Percentiles rank a stretch among this genome's conserved stretches.
phyloP scores from a whole-genome alignment of 2,888 invertebrate species.

The Yponomeuta plumbellus region DNA sequence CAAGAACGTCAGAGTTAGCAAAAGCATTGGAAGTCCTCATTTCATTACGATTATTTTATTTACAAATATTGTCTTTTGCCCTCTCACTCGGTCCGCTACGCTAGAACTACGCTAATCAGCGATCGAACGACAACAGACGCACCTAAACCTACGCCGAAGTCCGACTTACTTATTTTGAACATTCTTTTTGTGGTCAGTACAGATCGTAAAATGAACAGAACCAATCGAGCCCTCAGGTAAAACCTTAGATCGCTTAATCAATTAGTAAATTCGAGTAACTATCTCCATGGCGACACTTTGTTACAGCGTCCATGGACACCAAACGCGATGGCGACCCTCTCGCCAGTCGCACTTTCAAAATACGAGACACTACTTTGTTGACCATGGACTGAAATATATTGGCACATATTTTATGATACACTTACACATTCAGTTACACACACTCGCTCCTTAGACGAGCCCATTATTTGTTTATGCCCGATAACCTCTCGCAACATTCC shows the following conservation, averaged over 20 bases:
- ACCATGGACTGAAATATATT: constrained; percentile 13
- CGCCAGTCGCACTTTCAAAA: constrained; percentile 1
- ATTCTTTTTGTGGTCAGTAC: constrained; percentile 56
- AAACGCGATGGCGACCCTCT: background rate
- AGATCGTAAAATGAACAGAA: constrained; percentile 54
- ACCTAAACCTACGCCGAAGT: constrained; percentile 43
- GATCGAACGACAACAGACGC: constrained; percentile 8
- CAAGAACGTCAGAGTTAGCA: background rate
- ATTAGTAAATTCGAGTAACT: constrained; percentile 74
- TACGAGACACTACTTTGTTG: constrained; percentile 1
- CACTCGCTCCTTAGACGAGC: background rate
- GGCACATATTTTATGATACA: constrained; percentile 16
- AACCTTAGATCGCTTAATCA: constrained; percentile 68
- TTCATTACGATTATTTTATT: constrained; percentile 71
- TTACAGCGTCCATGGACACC: constrained; percentile 22
- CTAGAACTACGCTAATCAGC: constrained; percentile 57
- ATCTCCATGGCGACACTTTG: constrained; percentile 47
- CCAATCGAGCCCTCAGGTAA: constrained; percentile 57
- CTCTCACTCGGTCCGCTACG: constrained; percentile 76
- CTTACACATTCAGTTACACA: constrained; percentile 4
- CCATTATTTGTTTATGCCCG: constrained; percentile 6
- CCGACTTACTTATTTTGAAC: constrained; percentile 58
- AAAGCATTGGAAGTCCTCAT: constrained; percentile 37
- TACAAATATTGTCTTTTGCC: constrained; percentile 78
- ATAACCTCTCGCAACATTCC: constrained; percentile 10